A percentile compares a stretch with the other conserved stretches of the same genome.
Evolutionary conservation across 2,113 vertebrate genomes (phyloP).

Genomic region (Physeter macrocephalus): DNA sequence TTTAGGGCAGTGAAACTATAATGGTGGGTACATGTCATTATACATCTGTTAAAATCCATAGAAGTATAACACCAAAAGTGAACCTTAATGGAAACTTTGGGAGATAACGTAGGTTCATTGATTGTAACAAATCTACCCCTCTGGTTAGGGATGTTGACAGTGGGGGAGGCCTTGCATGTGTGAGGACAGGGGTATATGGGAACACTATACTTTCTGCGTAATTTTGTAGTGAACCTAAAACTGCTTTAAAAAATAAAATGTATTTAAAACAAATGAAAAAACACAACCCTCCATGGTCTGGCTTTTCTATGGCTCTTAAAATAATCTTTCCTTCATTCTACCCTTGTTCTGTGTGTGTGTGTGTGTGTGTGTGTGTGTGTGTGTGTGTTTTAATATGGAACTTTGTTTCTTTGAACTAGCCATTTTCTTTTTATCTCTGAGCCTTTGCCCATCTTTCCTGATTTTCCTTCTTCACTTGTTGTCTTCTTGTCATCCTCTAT

Average conservation of each 20-base stretch:
- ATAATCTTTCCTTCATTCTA: not conserved
- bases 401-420: not conserved
- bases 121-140: not conserved
- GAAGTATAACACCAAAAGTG: not conserved
- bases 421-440: not conserved
- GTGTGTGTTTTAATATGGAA: not conserved
- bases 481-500: not conserved
- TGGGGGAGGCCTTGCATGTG: rapidly evolving
- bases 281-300: not conserved
- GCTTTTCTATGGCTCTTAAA: not conserved
- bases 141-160: not conserved
- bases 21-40: not conserved
- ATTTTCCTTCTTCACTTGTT: not conserved
- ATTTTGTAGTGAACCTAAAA: not conserved
- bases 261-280: not conserved
- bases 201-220: not conserved
- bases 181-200: not conserved
- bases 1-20: not conserved
- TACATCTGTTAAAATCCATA: not conserved
- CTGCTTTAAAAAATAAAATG: not conserved
- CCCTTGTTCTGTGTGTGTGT: not conserved
- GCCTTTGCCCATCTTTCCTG: not conserved
- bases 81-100: not conserved
- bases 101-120: not conserved
- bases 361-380: not conserved